Base-by-base conservation (phyloP, 2,113 vertebrate species). In the Datnioides undecimradiatus region DNA sequence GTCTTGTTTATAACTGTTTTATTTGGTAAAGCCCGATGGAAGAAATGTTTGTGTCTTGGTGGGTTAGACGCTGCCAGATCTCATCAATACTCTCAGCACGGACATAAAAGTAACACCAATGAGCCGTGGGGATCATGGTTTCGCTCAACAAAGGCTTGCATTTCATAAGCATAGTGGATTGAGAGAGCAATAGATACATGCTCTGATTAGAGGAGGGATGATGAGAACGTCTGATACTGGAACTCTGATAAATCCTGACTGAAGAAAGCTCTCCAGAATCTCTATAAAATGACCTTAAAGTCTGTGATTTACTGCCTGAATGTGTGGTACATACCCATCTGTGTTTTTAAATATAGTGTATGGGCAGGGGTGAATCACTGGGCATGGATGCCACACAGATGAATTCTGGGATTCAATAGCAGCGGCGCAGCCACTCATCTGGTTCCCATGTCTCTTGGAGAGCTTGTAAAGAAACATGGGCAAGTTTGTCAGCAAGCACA, bases 301-400 rank as follows among this genome's bases (percentile, higher is more conserved):
- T 31, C 34, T 21, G 17, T 59, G 69, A 75, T 52, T 69, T 62
- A 73, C 36, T 45, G 66, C 67, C n/a, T 46, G 29, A 79, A 31
- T 12, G n/a, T 79, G 73, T 49, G 10, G 64, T 5, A 41, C 64
- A 60, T 17, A 38, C 13, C 14, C 51, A 46, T 76, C 23, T 38
- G 33, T 43, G 55, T 70, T 75, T 67, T 46, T 67, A 5, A 51
- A 59, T 49, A 51, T 17, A 64, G 17, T 67, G 33, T 34, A 52
- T 1, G 21, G 82, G 58, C 63, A 14, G 62, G 77, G 70, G 69
- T 91, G 67, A 88, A 67, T 83, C 82, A 86, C 76, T 72, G 73
- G 80, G 66, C 80, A 82, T 48, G 67, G 73, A 86, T 87, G 84
- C 80, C 80, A 80, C 76, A 80, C 86, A 88, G 82, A 91, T 90